Conservation (phyloP, 2,888 invertebrate genomes). For the Sphinx pinastri region DNA sequence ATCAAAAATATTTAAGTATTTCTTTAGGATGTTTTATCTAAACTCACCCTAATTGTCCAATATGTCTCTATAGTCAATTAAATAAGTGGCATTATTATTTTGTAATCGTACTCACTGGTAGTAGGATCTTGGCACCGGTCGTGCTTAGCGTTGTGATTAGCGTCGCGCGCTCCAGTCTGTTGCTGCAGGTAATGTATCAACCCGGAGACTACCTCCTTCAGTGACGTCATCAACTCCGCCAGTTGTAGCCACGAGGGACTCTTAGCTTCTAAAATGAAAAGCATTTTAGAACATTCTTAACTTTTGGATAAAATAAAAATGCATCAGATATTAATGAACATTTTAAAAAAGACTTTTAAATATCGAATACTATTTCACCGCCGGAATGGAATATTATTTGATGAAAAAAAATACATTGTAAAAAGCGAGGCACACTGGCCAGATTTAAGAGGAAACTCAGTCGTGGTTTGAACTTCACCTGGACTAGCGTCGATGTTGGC, state of each 20-base stretch:
- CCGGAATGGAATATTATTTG: no score
- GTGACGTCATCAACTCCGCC: conserved; percentile 67
- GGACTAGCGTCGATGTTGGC: conserved; percentile 94
- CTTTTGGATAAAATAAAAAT: not conserved
- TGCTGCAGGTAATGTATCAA: conserved; percentile 69
- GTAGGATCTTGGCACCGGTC: conserved; percentile 79
- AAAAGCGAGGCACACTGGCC: not conserved
- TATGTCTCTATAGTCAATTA: no score
- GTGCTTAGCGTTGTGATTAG: conserved; percentile 74
- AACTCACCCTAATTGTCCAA: no score
- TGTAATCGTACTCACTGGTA: conserved; percentile 57
- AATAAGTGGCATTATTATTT: no score
- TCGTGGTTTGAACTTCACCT: conserved; percentile 71
- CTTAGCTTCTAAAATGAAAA: conserved; percentile 59
- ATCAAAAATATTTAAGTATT: no score
- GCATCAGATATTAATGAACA: no score
- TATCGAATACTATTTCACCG: no score
- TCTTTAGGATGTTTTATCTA: no score
- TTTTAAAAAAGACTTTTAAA: no score
- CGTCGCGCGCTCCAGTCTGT: conserved; percentile 57
- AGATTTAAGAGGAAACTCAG: no score
- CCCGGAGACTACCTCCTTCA: conserved; percentile 70
- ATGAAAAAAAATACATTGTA: not conserved
- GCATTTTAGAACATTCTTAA: not conserved
- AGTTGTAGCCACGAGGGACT: conserved; percentile 70